Conservation (phyloP, 1,140 invertebrate genomes). For the Agrypnia vestita region DNA sequence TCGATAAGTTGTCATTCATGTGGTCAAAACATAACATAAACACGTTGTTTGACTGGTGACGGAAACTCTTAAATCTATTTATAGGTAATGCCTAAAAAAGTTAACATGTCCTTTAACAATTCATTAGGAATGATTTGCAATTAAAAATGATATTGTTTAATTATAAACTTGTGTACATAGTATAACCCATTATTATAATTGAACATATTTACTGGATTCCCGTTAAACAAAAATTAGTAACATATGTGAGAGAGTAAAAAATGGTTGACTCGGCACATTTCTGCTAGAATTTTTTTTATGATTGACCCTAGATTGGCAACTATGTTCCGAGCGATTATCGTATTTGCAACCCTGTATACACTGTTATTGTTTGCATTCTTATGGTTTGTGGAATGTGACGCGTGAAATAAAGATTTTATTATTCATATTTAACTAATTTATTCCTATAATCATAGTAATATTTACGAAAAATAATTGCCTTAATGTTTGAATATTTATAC, state of each 20-base stretch:
- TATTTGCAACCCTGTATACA: no score
- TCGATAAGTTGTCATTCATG: no score
- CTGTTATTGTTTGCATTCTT: no score
- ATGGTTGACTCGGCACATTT: no score
- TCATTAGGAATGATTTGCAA: background rate
- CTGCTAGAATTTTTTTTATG: no score
- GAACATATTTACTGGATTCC: background rate
- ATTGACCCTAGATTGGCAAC: no score
- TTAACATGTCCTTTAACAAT: background rate
- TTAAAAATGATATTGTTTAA: background rate
- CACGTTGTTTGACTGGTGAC: no score
- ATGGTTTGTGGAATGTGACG: no score
- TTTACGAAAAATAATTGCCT: slow-evolving; percentile 2
- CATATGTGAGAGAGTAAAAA: no score
- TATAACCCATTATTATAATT: background rate
- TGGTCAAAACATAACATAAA: no score
- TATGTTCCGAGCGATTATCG: no score
- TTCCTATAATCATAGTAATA: background rate
- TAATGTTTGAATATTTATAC: background rate
- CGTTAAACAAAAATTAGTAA: background rate
- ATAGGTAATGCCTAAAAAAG: background rate
- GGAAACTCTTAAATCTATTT: no score
- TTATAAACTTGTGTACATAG: background rate
- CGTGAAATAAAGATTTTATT: background rate
- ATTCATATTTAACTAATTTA: background rate